Base-by-base conservation (phyloP, 2,113 vertebrate genomes). In the Podarcis muralis region DNA sequence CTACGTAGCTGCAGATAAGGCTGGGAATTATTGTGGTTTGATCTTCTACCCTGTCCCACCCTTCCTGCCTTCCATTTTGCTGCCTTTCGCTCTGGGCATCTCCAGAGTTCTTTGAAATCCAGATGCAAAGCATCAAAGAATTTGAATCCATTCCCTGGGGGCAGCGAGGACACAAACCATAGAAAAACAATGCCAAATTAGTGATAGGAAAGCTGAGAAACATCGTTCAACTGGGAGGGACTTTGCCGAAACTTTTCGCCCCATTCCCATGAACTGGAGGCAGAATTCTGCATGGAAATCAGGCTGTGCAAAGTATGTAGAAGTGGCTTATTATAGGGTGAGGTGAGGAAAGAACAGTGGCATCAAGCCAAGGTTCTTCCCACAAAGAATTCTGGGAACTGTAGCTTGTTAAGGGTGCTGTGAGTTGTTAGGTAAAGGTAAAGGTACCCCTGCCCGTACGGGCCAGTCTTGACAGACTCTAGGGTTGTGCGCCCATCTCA, bases 1-100 rank as follows among this genome's bases (percentile, higher is more conserved):
- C 81, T 78, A 93, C 87, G 72, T 75, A 93, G 92, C 94, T 93
- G 88, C 30, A 95, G 95, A 96, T 95, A 94, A 90, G 93, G 5
- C 75, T 25, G 53, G 68, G 59, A 57, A 9, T 48, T 22, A 6
- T 40, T 85, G 72, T 74, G 88, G 88, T 87, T 91, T 93, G 91
- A 92, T 92, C 85, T 88, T 76, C 89, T 93, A 89, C 89, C 90
- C 91, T 89, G 75, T 90, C 91, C 91, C 89, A 87, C 92, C 92
- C 59, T 78, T 93, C 90, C 89, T 92, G 91, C 87, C 80, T 66
- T 35, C 43, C 22, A 8, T 66, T 86, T 87, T 90, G 65, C 30
- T 65, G 79, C 32, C 59, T 86, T 22, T 43, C 12, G 78, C n/a
- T 27, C 75, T 0, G 16, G 30, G 0, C 1, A 87, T 77, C 91